Conservation (phyloP, 2,113 vertebrate species). For the Epinephelus cyanopodus region DNA sequence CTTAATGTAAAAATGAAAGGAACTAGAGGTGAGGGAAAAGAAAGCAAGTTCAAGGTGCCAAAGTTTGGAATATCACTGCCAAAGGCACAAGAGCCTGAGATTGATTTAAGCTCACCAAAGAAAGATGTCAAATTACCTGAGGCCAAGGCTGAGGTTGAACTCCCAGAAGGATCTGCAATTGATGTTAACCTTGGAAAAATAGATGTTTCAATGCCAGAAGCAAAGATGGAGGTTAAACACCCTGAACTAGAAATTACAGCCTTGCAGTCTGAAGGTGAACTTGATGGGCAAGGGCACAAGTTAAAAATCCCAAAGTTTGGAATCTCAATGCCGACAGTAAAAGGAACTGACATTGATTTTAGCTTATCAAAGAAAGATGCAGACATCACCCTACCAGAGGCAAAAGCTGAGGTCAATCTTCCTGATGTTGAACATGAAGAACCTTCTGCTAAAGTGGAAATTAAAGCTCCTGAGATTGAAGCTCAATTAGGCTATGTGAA, state of each 20-base stretch:
- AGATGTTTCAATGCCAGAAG: too few relatives aligned
- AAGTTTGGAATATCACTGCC: conserved; percentile 55
- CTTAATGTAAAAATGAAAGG: conserved; percentile 6
- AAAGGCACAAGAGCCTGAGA: conserved; percentile 23
- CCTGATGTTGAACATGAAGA: conserved; percentile 36
- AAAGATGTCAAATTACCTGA: conserved; percentile 35
- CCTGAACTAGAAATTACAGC: too few relatives aligned
- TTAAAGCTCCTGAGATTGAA: conserved; percentile 36
- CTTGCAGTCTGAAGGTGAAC: too few relatives aligned
- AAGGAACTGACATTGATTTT: conserved; percentile 34
- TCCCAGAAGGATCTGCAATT: background rate
- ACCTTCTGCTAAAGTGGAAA: conserved; percentile 36
- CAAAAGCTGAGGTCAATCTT: conserved; percentile 12
- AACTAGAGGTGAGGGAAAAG: background rate
- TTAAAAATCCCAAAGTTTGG: conserved; percentile 62
- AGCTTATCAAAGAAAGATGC: conserved; percentile 40
- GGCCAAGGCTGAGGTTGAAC: background rate
- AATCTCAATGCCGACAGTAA: conserved; percentile 45
- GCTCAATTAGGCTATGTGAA: conserved; percentile 3
- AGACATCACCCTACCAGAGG: conserved; percentile 17
- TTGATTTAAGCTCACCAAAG: conserved; percentile 46
- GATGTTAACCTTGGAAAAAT: too few relatives aligned
- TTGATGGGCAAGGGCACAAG: conserved; percentile 3
- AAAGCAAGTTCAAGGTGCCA: conserved; percentile 49
- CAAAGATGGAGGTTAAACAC: too few relatives aligned